Evolutionary conservation across 2,888 invertebrate genomes (phyloP).

Genomic region (Sialis fuliginosa): DNA sequence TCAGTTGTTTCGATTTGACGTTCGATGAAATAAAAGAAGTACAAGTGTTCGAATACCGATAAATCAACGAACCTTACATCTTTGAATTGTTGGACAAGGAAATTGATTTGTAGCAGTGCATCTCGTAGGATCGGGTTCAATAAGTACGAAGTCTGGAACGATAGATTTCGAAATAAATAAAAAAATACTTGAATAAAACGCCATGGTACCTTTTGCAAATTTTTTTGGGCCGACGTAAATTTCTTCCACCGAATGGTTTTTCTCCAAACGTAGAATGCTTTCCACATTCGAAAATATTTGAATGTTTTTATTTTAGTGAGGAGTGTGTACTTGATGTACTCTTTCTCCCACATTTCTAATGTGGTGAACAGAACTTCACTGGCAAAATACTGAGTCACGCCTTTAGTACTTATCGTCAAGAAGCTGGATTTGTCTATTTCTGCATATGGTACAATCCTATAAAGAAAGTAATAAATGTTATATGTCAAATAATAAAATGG

Average conservation of each 20-base stretch:
- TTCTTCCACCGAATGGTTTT: constrained; percentile 56
- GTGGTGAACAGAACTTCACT: constrained; percentile 64
- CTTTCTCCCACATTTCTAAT: constrained; percentile 62
- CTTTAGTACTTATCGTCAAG: constrained; percentile 65
- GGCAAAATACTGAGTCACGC: constrained; percentile 57
- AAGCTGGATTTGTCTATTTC: constrained; percentile 51
- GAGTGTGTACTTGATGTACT: constrained; percentile 61
- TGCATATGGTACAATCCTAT: constrained; percentile 55
- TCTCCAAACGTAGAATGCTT: constrained; percentile 66
- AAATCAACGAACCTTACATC: constrained; percentile 43
- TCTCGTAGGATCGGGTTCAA: constrained; percentile 52
- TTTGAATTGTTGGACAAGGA: constrained; percentile 23
- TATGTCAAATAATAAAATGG: not conserved
- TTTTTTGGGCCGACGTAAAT: constrained; percentile 28
- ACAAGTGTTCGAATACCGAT: constrained; percentile 27
- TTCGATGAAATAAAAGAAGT: constrained; percentile 48
- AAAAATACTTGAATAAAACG: not conserved
- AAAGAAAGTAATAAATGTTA: constrained; percentile 9
- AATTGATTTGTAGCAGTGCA: constrained; percentile 37
- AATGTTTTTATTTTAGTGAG: constrained; percentile 59
- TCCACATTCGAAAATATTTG: constrained; percentile 51
- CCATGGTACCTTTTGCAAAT: no score
- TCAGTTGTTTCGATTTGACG: no score
- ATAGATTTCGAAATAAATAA: constrained; percentile 25
- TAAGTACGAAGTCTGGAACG: constrained; percentile 54